Evolutionary conservation across 2,113 vertebrate genomes (phyloP), one percentile per base, ranked within the genome.

Genomic region (Pygoscelis adeliae): DNA sequence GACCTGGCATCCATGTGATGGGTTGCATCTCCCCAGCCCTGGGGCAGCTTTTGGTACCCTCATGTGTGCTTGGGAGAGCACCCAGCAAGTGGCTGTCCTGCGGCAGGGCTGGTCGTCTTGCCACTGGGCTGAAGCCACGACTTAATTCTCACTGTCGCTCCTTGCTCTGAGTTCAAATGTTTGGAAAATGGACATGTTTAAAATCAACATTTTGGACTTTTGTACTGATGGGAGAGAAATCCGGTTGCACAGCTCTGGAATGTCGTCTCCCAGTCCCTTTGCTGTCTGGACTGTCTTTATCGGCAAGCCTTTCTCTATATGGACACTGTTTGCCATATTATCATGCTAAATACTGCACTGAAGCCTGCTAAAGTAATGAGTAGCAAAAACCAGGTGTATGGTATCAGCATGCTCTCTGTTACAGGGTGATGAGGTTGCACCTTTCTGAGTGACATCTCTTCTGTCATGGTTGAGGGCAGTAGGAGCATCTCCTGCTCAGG

Each of bases 1-100:
- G 42, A 20, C 5, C 38, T 52, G 59, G 49, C 36, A 34, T 40
- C 55, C 34, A 38, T 29, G 46, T 16, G 65, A 15, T 12, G 13
- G 36, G 22, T 2, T 29, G 22, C 14, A 34, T 18, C 13, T 21
- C 53, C 20, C 74, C 67, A 67, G 40, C 30, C 52, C 26, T 53
- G 44, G 40, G 47, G 21, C 40, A 71, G 53, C 7, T 61, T 76
- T 80, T 0, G 10, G 25, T 21, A 34, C 20, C 27, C 19, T 44
- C 5, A 0, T 0, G 3, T 25, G 34, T 26, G 22, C n/a, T 21
- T 13, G 25, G 62, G 26, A 44, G 49, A 53, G 34, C 18, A 36
- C 15, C 14, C 67, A 62, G 40, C 61, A 26, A 14, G 34, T 12
- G 27, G 19, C 3, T 46, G 29, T 49, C 9, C 16, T 1, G 2